These are phyloP conservation scores for Drosophila planitibia DNA, from an alignment of 2,888 invertebrate species.

Conservation along the genomic window DNA sequence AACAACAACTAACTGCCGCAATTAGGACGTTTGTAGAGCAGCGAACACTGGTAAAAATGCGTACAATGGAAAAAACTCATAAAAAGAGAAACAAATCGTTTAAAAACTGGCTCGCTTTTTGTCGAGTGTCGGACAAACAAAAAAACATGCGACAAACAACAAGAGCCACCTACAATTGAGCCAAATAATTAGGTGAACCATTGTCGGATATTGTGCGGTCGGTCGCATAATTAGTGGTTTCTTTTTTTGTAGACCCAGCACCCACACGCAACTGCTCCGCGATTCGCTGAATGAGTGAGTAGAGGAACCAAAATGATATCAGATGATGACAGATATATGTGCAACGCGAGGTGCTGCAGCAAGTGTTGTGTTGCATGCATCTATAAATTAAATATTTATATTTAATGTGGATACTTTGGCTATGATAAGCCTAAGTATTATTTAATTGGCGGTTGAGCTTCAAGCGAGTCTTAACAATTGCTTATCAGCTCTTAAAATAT, in stretches of 20 bases:
- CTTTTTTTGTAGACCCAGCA: conserved; percentile 50
- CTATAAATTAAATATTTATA: background rate
- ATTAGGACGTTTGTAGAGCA: conserved; percentile 79
- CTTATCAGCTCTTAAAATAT: background rate
- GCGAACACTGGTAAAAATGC: conserved; percentile 40
- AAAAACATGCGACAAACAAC: conserved; percentile 7
- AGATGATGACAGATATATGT: background rate
- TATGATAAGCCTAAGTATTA: background rate
- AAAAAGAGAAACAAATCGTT: conserved; percentile 79
- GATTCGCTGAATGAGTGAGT: conserved; percentile 28
- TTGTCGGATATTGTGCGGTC: conserved; percentile 66
- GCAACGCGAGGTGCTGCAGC: background rate
- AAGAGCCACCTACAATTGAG: conserved; percentile 60
- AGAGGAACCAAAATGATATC: background rate
- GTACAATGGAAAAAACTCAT: conserved; percentile 73
- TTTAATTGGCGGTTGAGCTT: background rate
- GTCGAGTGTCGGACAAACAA: conserved; percentile 56
- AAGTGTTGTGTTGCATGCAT: background rate
- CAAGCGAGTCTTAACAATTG: background rate
- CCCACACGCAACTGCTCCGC: background rate
- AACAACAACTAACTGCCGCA: conserved; percentile 62
- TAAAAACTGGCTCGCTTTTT: conserved; percentile 78
- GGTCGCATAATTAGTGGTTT: conserved; percentile 72
- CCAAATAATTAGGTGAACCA: conserved; percentile 77
- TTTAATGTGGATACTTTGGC: background rate